A percentile compares a stretch with the other conserved stretches of the same genome.
These are phyloP conservation scores for Casuarius casuarius DNA, from an alignment of 2,113 vertebrate species.

Conservation along the genomic window DNA sequence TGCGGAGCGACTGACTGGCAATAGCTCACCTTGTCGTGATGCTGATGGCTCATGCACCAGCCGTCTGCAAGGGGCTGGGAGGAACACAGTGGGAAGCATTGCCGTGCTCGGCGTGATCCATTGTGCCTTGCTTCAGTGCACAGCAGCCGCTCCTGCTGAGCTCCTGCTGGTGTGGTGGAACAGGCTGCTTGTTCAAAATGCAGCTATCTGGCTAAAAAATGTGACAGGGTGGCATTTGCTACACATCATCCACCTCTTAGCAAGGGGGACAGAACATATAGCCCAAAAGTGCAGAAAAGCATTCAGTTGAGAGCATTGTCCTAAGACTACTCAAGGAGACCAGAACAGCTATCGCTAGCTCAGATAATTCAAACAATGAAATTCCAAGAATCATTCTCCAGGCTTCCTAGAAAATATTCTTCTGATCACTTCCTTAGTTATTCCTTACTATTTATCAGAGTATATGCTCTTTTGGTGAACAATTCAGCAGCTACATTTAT, in stretches of 20 bases:
- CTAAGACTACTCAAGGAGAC: neutral
- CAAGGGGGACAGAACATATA: neutral
- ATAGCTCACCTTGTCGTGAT: neutral
- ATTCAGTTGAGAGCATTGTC: neutral
- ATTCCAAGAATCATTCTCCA: neutral
- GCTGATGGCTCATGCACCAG: neutral
- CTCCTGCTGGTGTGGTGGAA: neutral
- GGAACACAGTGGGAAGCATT: neutral
- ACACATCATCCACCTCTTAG: neutral
- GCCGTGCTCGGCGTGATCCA: neutral
- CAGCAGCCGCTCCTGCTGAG: too few species aligned
- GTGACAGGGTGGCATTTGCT: neutral
- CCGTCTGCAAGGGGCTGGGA: neutral
- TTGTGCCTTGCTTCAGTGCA: neutral
- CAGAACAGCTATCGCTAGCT: neutral
- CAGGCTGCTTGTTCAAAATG: neutral
- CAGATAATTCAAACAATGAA: neutral
- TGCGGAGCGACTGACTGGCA: neutral
- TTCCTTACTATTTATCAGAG: neutral
- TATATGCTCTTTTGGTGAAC: neutral
- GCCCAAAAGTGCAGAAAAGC: neutral
- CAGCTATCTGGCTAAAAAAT: neutral
- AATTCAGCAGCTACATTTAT: conserved; percentile 19
- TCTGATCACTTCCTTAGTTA: neutral
- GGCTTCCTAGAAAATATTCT: neutral